Evolutionary conservation across 2,113 vertebrate genomes (phyloP).

Genomic region (Triplophysa siluroides): DNA sequence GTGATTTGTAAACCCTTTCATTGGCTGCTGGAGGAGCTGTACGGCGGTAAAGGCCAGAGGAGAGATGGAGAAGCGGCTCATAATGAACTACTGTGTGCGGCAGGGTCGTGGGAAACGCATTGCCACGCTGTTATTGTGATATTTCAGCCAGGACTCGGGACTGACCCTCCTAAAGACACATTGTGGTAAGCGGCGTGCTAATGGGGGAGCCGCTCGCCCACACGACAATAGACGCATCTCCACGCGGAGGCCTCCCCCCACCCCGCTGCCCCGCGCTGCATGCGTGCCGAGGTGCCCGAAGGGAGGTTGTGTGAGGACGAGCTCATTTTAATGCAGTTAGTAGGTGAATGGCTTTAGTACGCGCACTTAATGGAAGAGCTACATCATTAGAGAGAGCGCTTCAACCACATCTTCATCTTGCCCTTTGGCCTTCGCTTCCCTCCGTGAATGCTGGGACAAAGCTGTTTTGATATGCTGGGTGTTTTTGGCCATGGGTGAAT

Average conservation of each 20-base stretch:
- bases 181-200: constrained; percentile 46
- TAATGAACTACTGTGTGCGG: constrained; percentile 62
- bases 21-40: constrained; percentile 55
- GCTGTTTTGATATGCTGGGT: not conserved
- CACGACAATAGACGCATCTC: constrained; percentile 48
- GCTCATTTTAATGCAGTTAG: constrained; percentile 42
- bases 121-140: constrained; percentile 61
- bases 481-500: not conserved
- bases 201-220: constrained; percentile 46
- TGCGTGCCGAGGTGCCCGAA: constrained; percentile 11
- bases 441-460: not conserved
- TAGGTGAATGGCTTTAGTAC: constrained; percentile 46
- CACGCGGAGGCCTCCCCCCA: constrained; percentile 18
- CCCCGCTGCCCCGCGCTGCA: constrained; percentile 27
- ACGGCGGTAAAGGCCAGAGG: constrained; percentile 39
- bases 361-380: constrained; percentile 38
- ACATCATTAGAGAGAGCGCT: constrained; percentile 20
- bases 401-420: not conserved
- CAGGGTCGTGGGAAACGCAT: constrained; percentile 69
- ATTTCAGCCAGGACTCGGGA: constrained; percentile 49
- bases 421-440: not conserved
- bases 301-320: constrained; percentile 24
- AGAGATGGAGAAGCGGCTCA: constrained; percentile 40
- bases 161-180: constrained; percentile 59
- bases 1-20: constrained; percentile 51